phyloP scores from a whole-genome alignment of 2,113 vertebrate species.

The Tichodroma muraria region DNA sequence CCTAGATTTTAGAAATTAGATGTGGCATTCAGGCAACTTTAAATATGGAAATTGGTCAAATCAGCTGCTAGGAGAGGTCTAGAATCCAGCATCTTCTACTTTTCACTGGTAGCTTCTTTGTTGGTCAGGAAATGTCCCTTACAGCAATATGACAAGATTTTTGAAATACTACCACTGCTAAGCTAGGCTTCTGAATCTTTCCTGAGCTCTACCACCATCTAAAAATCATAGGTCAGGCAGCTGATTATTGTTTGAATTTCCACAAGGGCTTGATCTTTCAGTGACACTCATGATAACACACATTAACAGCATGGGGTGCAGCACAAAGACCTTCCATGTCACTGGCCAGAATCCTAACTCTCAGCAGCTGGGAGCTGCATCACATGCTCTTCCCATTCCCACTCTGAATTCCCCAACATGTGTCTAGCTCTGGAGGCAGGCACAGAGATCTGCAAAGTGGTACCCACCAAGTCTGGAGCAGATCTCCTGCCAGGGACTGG shows the following conservation, averaged over 20 bases:
- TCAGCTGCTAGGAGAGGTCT: neutral
- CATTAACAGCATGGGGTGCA: neutral
- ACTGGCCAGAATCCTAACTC: neutral
- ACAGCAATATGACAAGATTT: neutral
- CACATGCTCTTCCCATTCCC: neutral
- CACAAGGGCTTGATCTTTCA: neutral
- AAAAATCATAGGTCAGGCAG: neutral
- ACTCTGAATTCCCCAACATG: neutral
- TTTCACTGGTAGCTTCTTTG: neutral
- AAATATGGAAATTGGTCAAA: neutral
- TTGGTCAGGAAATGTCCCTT: neutral
- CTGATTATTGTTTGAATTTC: neutral
- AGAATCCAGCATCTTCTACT: neutral
- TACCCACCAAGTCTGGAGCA: accelerated
- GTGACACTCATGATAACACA: neutral
- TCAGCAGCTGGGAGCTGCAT: neutral
- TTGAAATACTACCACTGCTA: neutral
- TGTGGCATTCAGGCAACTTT: neutral
- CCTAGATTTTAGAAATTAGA: neutral
- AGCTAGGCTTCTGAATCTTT: neutral
- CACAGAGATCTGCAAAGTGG: neutral
- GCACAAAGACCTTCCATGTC: neutral
- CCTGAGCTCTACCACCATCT: neutral
- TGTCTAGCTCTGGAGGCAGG: accelerated
- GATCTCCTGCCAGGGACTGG: neutral